Evolutionary conservation across 2,113 vertebrate genomes (phyloP), one percentile per base, ranked within the genome.

Genomic region (Clarias magur): DNA sequence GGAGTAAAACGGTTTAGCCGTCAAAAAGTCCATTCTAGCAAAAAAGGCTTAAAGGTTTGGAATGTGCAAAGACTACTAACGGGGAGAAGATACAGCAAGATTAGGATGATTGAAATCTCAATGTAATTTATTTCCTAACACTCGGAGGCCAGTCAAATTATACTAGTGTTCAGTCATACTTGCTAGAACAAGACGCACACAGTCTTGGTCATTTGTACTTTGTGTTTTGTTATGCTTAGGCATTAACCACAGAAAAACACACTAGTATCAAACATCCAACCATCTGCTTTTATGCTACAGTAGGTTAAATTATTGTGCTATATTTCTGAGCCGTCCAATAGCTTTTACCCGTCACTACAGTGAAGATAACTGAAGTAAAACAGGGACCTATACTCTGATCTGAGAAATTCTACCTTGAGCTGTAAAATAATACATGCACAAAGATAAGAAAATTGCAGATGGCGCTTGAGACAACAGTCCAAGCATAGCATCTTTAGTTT

Each of bases 401-500:
- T 19, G 8, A 84, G 48, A n/a, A 84, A 57, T 73, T 70, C 70
- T 59, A 30, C 30, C 9, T 84, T 83, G n/a, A 30, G n/a, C 21
- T 68, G 63, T 10, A 53, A 76, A 42, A 75, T 59, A 85, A 62
- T 85, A 34, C 38, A 67, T 21, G 4, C 7, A 59, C n/a, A 62
- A 80, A 72, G 67, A 72, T 85, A 73, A 48, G 76, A 78, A 73
- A 13, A 79, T 38, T 54, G 4, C 25, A 82, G 21, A 2, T 48
- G 81, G 25, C 57, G 27, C 42, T 83, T 73, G 10, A 80, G 72
- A 83, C 42, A 65, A 67, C 62, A 63, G 48, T 57, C 38, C 27
- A 38, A 25, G 60, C 48, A 19, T 25, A 56, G 27, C 81, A 86
- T 42, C 80, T 82, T 84, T 84, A 73, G 85, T 80, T 57, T n/a